Evolutionary conservation across 2,797 vertebrate species (phyloP).

Genomic region (Hypotaenidia okinawae): DNA sequence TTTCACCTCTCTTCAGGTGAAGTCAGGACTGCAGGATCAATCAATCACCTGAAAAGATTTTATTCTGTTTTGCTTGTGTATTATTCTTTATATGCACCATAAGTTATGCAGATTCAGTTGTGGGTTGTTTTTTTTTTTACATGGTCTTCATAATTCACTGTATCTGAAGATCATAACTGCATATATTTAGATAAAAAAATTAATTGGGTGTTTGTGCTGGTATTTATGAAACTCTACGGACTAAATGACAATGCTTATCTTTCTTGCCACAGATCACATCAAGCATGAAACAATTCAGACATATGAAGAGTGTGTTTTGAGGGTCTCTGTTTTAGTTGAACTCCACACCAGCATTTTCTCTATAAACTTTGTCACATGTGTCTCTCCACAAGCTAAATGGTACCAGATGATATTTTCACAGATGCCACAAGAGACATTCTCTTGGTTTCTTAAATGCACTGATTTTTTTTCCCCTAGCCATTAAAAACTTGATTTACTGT

Average conservation of each 20-base stretch:
- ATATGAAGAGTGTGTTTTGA: neutral
- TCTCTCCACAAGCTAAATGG: constrained; percentile 38
- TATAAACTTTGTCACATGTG: constrained; percentile 27
- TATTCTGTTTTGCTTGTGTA: constrained; percentile 26
- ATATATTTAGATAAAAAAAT: neutral
- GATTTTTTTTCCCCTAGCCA: neutral
- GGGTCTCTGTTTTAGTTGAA: neutral
- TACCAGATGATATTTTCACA: constrained; percentile 54
- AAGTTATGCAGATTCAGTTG: neutral
- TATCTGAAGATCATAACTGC: neutral
- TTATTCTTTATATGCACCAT: neutral
- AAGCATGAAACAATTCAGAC: neutral
- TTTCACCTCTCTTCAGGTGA: neutral
- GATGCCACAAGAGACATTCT: constrained; percentile 8
- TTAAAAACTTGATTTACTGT: constrained; percentile 71
- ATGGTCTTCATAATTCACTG: neutral
- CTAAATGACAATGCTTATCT: neutral
- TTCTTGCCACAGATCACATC: neutral
- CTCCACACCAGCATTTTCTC: neutral
- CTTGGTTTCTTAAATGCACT: constrained; percentile 21
- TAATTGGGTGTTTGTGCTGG: neutral
- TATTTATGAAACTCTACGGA: neutral
- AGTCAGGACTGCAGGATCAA: neutral
- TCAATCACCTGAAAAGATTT: constrained; percentile 31
- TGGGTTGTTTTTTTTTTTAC: neutral